A percentile compares a stretch with the other conserved stretches of the same genome.
Evolutionary conservation across 1,140 invertebrate species (phyloP).

Genomic region (Drosophila lini): DNA sequence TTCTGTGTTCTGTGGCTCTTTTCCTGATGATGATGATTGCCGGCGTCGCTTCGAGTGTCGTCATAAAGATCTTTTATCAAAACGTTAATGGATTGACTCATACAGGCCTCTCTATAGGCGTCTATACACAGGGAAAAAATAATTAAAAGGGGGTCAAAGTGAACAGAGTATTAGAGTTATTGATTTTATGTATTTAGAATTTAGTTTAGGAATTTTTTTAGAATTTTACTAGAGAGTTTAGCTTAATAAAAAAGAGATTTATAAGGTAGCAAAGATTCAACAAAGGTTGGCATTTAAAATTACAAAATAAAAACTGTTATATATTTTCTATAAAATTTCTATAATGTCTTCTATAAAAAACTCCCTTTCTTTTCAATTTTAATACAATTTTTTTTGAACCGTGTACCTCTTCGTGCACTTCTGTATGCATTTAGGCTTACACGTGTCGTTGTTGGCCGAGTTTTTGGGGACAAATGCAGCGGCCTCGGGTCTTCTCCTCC

Average conservation of each 20-base stretch:
- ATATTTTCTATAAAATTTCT: neutral
- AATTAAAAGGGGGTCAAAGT: neutral
- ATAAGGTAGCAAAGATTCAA: neutral
- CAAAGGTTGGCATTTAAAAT: too few relatives aligned
- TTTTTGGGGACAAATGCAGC: conserved; percentile 57
- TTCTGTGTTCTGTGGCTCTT: conserved; percentile 55
- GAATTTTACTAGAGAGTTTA: too few relatives aligned
- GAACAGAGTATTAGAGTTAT: too few relatives aligned
- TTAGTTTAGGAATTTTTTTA: neutral
- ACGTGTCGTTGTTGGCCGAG: conserved; percentile 49
- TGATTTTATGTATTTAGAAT: neutral
- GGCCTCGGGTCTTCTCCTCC: conserved; percentile 16
- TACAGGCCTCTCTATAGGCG: conserved; percentile 24
- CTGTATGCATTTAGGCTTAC: conserved; percentile 45
- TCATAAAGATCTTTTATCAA: conserved; percentile 84
- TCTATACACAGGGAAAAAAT: conserved; percentile 25
- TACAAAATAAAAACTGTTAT: neutral
- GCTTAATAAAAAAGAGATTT: neutral
- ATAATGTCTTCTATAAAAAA: neutral
- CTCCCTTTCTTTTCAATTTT: neutral
- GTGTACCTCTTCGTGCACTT: conserved; percentile 40
- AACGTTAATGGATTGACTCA: conserved; percentile 83
- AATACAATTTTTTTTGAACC: neutral
- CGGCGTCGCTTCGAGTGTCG: conserved; percentile 77
- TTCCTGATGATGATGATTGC: conserved; percentile 78